Evolutionary conservation across 2,888 invertebrate species (phyloP).

Genomic region (Thumatha senex): DNA sequence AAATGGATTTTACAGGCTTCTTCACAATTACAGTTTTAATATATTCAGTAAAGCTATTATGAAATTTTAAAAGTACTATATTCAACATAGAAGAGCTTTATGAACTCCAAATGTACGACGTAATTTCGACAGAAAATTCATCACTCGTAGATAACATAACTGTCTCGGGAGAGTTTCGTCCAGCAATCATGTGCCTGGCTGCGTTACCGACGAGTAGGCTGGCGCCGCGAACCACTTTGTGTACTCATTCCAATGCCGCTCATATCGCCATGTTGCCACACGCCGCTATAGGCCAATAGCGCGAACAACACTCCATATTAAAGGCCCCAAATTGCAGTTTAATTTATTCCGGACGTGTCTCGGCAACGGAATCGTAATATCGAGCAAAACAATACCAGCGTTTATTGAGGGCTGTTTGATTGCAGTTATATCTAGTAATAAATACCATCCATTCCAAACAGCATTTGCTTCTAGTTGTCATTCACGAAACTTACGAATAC

Average conservation of each 20-base stretch:
- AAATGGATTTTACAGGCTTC: too few species aligned
- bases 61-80: slow-evolving; percentile 3
- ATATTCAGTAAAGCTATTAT: too few species aligned
- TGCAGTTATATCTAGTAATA: slow-evolving; percentile 52
- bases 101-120: slow-evolving; percentile 20
- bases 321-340: slow-evolving; percentile 81
- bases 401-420: slow-evolving; percentile 69
- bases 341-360: slow-evolving; percentile 82
- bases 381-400: slow-evolving; percentile 74
- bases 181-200: slow-evolving; percentile 64
- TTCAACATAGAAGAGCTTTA: too few species aligned
- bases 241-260: slow-evolving; percentile 77
- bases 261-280: slow-evolving; percentile 67
- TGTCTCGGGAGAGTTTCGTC: slow-evolving; percentile 41
- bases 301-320: slow-evolving; percentile 80
- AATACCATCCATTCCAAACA: slow-evolving; percentile 10
- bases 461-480: slow-evolving; percentile 2
- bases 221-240: slow-evolving; percentile 62
- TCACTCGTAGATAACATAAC: slow-evolving; percentile 40
- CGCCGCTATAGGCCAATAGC: slow-evolving; percentile 71
- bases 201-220: slow-evolving; percentile 63
- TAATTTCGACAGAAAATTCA: slow-evolving; percentile 39
- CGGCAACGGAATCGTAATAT: slow-evolving; percentile 81
- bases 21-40: too few species aligned
- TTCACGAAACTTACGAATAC: neutral